Base-by-base conservation (phyloP, 1,140 invertebrate genomes). In the Leucophenga varia region DNA sequence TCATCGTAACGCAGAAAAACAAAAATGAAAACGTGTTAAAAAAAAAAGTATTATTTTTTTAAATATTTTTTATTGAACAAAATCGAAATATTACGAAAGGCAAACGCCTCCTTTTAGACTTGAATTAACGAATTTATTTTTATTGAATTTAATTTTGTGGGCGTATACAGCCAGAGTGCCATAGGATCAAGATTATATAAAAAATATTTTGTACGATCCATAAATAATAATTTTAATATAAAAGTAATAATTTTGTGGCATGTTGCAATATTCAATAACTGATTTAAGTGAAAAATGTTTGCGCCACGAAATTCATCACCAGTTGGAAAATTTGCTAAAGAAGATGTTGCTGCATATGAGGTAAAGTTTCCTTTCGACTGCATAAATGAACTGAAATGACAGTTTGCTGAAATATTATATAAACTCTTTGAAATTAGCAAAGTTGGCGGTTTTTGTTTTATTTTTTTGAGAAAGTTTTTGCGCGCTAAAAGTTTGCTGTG, bases 311-410 rank as follows among this genome's bases (percentile, higher is more conserved):
- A 75, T 51, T 75, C 72, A 49, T 75, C 72, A 58, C 72, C 72
- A 49, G 49, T 59, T 50, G 55, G 63, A 63, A 54, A 54, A 32
- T 72, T 69, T 43, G 65, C 64, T 57, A 72, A 70, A 37, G 72
- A 75, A 58, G 72, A 74, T 59, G 47, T 75, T 38, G 72, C 72
- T 39, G 72, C 72, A 54, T 72, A 75, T 64, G 72, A 75, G 72
- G 72, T 75, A 48, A 70, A 63, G 38, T 10, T 5, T 6, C 10
- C 22, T 25, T 5, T 10, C 22, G 10, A 5, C 22, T 6, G 22
- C 22, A 25, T 5, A 34, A 63, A 47, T 40, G 42, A 38, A 45
- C 36, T 19, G 13, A 38, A 38, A 9, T 38, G 20, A 38, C 7
- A 30, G n/a, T 30, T 30, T 7, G 7, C 7, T 30, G 28, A 30